Evolutionary conservation across 2,797 vertebrate genomes (phyloP), one percentile per base, ranked within the genome.

Genomic region (Garrulus glandarius): DNA sequence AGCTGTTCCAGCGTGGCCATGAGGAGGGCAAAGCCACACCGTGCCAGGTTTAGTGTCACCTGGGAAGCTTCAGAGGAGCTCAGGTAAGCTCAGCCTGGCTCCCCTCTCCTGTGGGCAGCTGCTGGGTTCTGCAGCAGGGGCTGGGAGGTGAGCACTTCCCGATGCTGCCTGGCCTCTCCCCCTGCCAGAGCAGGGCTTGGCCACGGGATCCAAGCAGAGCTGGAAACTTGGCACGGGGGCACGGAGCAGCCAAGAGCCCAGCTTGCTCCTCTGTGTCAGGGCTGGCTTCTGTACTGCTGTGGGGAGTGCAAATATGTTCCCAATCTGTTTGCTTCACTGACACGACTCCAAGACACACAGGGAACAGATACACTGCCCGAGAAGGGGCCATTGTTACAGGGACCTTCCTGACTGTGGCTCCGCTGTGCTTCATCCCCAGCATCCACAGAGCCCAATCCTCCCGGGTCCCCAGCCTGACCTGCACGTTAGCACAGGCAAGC

Each of bases 311-410:
- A 96, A 96, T 94, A 80, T 83, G 95, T 75, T 96, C 94, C 86
- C 92, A 92, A 83, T 83, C 96, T 96, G 96, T 92, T 96, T 75
- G 92, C 43, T 61, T 56, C 16, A 1, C 89, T 94, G 96, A 87
- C 82, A 7, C 20, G 81, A 8, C 95, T 95, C 95, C 96, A 84
- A 92, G 87, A 49, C 96, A 96, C 84, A 44, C 92, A 92, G 87
- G 61, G 64, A 91, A 20, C 95, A 91, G 91, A 92, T 1, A 65
- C 17, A 13, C 71, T 89, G 93, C 78, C 81, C 93, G 59, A 96
- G 95, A 96, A 96, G 92, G 89, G 95, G 87, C 95, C 92, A 92
- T 95, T 96, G 95, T 96, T 94, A 47, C 75, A 85, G 91, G 75
- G 91, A 89, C 61, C 53, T 75, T 83, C 68, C 34, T n/a, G 74